phyloP scores from a whole-genome alignment of 2,113 vertebrate species.

The Laterallus jamaicensis region DNA sequence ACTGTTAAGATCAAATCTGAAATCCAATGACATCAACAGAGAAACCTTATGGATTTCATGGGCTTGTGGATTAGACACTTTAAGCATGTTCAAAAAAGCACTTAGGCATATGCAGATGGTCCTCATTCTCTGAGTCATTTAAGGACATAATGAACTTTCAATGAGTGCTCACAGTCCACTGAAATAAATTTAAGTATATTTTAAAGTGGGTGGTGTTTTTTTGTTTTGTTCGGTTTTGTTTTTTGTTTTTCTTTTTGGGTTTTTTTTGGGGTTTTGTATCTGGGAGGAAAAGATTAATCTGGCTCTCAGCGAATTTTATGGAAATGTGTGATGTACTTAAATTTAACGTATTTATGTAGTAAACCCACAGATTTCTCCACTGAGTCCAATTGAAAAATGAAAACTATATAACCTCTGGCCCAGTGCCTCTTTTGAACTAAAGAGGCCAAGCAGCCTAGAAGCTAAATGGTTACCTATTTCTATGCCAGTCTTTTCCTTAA shows the following conservation, averaged over 20 bases:
- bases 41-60: neutral
- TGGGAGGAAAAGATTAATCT: constrained; percentile 19
- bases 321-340: constrained; percentile 36
- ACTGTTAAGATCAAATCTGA: neutral
- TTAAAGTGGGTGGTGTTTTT: neutral
- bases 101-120: neutral
- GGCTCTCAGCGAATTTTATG: constrained; percentile 21
- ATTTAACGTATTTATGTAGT: constrained; percentile 56
- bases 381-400: constrained; percentile 60
- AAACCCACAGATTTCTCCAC: constrained; percentile 47
- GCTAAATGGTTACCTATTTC: constrained; percentile 66
- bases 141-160: neutral
- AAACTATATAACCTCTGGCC: constrained; percentile 48
- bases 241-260: too few species aligned
- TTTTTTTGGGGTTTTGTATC: neutral
- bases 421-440: constrained; percentile 9
- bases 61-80: neutral
- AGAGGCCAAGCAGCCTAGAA: constrained; percentile 56
- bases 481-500: constrained; percentile 50
- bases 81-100: neutral
- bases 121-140: neutral
- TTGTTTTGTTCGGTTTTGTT: too few species aligned
- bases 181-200: constrained; percentile 27
- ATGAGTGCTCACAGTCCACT: neutral
- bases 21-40: neutral